phyloP scores from a whole-genome alignment of 2,888 invertebrate genomes.

The Leptogaster cylindrica region DNA sequence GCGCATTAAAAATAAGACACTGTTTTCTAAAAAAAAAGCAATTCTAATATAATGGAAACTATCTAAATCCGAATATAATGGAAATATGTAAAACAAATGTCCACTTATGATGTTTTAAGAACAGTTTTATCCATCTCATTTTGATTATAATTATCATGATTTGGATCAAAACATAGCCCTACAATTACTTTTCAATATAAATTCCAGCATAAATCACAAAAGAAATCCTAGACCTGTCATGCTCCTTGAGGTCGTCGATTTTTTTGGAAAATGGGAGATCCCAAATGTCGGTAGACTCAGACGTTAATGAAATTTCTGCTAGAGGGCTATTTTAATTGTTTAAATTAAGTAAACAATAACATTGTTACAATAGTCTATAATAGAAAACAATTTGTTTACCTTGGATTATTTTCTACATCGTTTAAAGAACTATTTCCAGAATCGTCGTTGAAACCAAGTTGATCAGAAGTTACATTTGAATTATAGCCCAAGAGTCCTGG shows the following conservation, averaged over 20 bases:
- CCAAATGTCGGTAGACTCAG: constrained; percentile 65
- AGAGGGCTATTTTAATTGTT: constrained; percentile 60
- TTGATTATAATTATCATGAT: no score
- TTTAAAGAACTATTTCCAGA: constrained; percentile 52
- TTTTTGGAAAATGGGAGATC: constrained; percentile 65
- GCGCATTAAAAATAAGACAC: no score
- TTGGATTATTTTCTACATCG: constrained; percentile 46
- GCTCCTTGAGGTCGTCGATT: constrained; percentile 56
- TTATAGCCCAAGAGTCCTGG: constrained; percentile 56
- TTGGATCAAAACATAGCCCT: no score
- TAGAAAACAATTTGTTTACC: neutral
- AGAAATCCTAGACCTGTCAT: constrained; percentile 47
- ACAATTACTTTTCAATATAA: neutral
- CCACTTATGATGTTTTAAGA: no score
- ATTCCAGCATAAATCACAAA: neutral
- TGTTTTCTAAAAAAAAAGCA: no score
- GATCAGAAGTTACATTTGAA: neutral
- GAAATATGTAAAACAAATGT: no score
- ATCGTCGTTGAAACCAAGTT: neutral
- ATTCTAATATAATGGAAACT: no score
- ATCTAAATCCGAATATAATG: no score
- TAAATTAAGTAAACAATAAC: constrained; percentile 16
- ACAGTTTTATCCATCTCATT: no score
- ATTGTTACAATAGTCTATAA: constrained; percentile 15
- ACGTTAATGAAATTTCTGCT: constrained; percentile 51